Conservation (phyloP, 2,888 invertebrate species). For the Drosophila robusta region DNA sequence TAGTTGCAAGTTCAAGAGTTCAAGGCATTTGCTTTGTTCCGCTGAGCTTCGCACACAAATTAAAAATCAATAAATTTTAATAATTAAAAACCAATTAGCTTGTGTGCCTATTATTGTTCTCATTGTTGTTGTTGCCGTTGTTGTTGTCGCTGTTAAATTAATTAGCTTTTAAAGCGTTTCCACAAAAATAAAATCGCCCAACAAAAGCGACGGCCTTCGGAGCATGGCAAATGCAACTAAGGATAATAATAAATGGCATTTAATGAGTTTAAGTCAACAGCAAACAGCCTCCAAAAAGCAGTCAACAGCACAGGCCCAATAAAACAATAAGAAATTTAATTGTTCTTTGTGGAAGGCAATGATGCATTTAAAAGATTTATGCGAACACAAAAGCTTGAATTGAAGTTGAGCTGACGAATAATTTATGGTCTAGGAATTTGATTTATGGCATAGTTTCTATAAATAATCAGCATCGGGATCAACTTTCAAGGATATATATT, state of each 20-base stretch:
- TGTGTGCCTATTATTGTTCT: constrained; percentile 37
- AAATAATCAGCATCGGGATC: background rate
- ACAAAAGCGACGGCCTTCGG: constrained; percentile 38
- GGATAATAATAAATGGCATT: constrained; percentile 48
- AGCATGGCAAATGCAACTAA: constrained; percentile 43
- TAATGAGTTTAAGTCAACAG: constrained; percentile 39
- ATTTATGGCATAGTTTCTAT: background rate
- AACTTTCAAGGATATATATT: background rate
- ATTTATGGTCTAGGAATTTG: background rate
- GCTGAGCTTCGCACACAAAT: constrained; percentile 48
- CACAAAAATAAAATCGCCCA: constrained; percentile 27
- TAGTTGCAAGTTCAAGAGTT: constrained; percentile 47
- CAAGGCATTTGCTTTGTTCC: constrained; percentile 38
- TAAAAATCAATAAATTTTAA: constrained; percentile 71
- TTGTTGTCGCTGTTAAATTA: constrained; percentile 37
- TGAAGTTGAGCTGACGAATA: background rate
- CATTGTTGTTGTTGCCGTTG: constrained; percentile 1
- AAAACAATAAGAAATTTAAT: constrained; percentile 7
- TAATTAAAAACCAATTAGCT: constrained; percentile 71
- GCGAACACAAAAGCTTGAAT: background rate
- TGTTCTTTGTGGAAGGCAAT: constrained; percentile 13
- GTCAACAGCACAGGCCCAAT: background rate
- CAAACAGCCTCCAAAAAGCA: constrained; percentile 17
- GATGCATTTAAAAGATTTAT: constrained; percentile 1
- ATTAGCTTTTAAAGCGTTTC: constrained; percentile 40